Base-by-base conservation (phyloP, 2,113 vertebrate species). In the Aleadryas rufinucha region DNA sequence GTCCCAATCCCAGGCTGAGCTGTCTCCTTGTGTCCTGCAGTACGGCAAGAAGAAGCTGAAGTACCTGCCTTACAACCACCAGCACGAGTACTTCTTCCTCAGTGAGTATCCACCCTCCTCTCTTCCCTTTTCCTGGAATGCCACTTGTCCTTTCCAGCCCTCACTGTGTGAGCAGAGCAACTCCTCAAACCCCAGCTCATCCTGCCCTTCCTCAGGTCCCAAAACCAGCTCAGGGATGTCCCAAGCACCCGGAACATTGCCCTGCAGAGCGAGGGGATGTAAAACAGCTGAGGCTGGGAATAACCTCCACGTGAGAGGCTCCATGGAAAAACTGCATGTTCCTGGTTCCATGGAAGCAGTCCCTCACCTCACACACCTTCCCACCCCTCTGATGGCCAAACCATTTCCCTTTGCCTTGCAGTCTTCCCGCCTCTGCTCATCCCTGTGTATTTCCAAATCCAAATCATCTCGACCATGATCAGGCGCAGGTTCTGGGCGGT, bases 81-180 rank as follows among this genome's bases (percentile, higher is more conserved):
- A 99, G 85, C 99, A 99, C 2, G 95, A 99, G 89, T 99, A 99
- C 97, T 99, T 99, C 98, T 99, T 99, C 97, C 97, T 99, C 44
- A 97, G 99, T 99, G 97, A 97, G 98, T 98, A 93, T 17, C 77
- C 33, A 53, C 37, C 16, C 7, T 5, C 6, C 20, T 15, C 83
- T 24, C 37, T 27, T 9, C 61, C 6, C 24, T 39, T 42, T 49
- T 10, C 35, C 72, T 30, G 10, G 12, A 61, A 53, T 24, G 27
- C 39, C 33, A 28, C 20, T 49, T 13, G 7, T 60, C 24, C 39
- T 70, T 91, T 45, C 37, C 64, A 59, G 33, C 23, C 77, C 27
- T 28, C 59, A 13, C 39, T 26, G 44, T 18, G 14, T 49, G 42
- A 83, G 74, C 63, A 56, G 27, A 53, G 42, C 2, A 47, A 12